These are phyloP conservation scores for Opisthograptis luteolata DNA, from an alignment of 2,888 invertebrate species.

Conservation along the genomic window DNA sequence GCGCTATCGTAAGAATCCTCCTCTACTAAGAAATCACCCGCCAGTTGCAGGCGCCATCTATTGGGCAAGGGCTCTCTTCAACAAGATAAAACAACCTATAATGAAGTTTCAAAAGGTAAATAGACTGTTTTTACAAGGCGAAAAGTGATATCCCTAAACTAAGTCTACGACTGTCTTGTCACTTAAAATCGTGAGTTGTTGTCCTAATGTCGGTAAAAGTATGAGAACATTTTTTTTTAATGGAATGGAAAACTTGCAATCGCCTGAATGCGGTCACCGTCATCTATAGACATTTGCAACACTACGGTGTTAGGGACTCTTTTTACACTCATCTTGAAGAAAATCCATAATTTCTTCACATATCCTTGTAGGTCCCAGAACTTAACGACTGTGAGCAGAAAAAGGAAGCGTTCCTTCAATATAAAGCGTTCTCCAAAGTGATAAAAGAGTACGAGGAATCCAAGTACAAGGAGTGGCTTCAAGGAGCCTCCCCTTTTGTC, in stretches of 20 bases:
- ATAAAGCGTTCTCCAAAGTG: conserved; percentile 89
- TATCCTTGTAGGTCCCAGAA: conserved; percentile 79
- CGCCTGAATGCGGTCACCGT: too few species aligned
- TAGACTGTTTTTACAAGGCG: too few species aligned
- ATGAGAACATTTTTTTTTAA: too few species aligned
- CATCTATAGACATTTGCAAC: too few species aligned
- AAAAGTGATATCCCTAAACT: too few species aligned
- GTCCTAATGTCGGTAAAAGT: too few species aligned
- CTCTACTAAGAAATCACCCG: conserved; percentile 90
- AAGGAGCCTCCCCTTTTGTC: conserved; percentile 85
- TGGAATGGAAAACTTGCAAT: too few species aligned
- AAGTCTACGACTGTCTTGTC: too few species aligned
- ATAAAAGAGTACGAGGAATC: conserved; percentile 90
- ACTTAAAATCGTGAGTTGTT: too few species aligned
- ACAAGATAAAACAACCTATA: conserved; percentile 91
- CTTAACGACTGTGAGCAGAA: conserved; percentile 89
- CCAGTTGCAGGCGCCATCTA: conserved; percentile 93
- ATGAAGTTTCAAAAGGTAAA: conserved; percentile 88
- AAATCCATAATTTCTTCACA: too few species aligned
- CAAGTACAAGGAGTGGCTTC: conserved; percentile 89
- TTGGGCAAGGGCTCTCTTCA: conserved; percentile 92
- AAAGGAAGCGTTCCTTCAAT: conserved; percentile 90
- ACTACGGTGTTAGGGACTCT: too few species aligned
- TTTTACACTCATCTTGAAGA: too few species aligned
- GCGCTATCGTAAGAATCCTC: conserved; percentile 87